Evolutionary conservation across 2,888 invertebrate species (phyloP), one percentile per base, ranked within the genome.

Genomic region (Venusia cambrica): DNA sequence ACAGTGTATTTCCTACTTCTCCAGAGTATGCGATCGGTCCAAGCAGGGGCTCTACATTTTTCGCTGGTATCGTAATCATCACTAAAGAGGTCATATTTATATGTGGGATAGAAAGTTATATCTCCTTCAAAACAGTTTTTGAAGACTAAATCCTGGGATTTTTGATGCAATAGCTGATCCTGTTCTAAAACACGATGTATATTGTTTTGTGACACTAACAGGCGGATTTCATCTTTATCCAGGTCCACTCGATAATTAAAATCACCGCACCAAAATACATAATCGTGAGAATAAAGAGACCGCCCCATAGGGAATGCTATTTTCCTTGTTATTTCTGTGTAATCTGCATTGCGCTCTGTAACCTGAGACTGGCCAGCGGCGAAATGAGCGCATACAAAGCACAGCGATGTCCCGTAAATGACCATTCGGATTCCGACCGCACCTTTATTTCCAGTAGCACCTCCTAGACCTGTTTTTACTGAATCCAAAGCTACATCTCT

Each of bases 21-120:
- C 97, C 98, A 99, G 37, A 99, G 84, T n/a, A 99, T 91, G 43
- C 99, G 89, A 78, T 99, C 99, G 0, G 99, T 99, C 98, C 98
- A 99, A 2, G 99, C 99, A 0, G 99, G 99, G 1, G 97, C 95
- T 38, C 99, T 90, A 66, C 94, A 93, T 79, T 99, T 99, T 72
- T 99, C 99, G 67, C 98, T 98, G 0, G 99, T 99, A 73, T 99
- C 99, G 71, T 98, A 99, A 78, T 99, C 98, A 72, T 99, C 97
- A 59, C 97, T 98, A 73, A 99, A 99, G 34, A 98, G 87, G 85
- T 99, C 99, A 71, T 99, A 99, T 72, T 99, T 99, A 76, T 99
- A 99, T 0, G 99, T 99, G 0, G 99, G 99, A 5, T 95, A 91
- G 73, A 99, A 99, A 21, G 90, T 92, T 14, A 98, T 92, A 30